Evolutionary conservation across 2,888 invertebrate genomes (phyloP).

Genomic region (Baronia brevicornis): DNA sequence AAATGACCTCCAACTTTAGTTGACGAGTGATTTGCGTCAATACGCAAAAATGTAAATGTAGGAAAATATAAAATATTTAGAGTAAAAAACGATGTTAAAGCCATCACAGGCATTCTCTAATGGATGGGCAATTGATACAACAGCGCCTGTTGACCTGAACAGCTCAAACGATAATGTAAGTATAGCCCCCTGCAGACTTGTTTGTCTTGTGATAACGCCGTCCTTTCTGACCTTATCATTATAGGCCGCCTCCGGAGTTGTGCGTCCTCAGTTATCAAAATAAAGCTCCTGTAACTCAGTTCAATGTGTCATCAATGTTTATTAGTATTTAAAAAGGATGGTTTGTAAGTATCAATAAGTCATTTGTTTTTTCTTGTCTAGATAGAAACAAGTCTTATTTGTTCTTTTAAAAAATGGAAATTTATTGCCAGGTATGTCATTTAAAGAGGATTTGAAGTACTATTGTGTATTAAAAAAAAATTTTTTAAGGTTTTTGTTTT

Average conservation of each 20-base stretch:
- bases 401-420: constrained; percentile 16
- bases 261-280: constrained; percentile 21
- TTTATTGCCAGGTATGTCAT: constrained; percentile 14
- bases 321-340: constrained; percentile 13
- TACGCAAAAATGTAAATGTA: constrained; percentile 18
- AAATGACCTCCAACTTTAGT: constrained; percentile 6
- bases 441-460: no score
- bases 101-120: constrained; percentile 43
- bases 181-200: constrained; percentile 64
- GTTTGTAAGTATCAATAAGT: constrained; percentile 19
- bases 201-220: constrained; percentile 50
- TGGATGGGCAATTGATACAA: constrained; percentile 67
- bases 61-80: constrained; percentile 17
- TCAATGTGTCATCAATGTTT: constrained; percentile 34
- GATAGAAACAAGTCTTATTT: constrained; percentile 2
- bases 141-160: constrained; percentile 60
- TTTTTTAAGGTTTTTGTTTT: no score
- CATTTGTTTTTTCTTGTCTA: constrained; percentile 7
- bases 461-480: no score
- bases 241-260: constrained; percentile 19
- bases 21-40: constrained; percentile 15
- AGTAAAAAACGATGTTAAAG: constrained; percentile 41
- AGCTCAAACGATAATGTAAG: constrained; percentile 60
- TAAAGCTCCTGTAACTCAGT: constrained; percentile 29
- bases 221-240: constrained; percentile 41